Evolutionary conservation across 2,888 invertebrate species (phyloP).

Genomic region (Metopia argyrocephala): DNA sequence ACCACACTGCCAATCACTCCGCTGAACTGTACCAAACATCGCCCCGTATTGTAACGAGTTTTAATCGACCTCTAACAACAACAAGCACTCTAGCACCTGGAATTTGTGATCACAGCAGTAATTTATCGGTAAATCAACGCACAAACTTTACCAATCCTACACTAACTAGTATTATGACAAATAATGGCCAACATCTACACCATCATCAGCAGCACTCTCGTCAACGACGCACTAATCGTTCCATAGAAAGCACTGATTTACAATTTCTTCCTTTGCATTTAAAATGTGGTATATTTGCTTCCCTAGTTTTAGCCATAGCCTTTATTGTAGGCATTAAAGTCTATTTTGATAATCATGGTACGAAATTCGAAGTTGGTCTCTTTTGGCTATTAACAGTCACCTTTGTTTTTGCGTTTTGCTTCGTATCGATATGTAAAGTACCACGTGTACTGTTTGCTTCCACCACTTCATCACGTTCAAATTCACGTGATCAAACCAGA

Average conservation of each 20-base stretch:
- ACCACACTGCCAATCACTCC: constrained; percentile 59
- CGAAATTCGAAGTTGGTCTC: constrained; percentile 82
- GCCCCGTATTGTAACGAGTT: constrained; percentile 42
- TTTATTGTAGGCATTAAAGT: constrained; percentile 86
- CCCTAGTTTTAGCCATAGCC: constrained; percentile 84
- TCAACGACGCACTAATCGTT: constrained; percentile 51
- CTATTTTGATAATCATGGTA: constrained; percentile 84
- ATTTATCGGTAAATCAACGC: constrained; percentile 27
- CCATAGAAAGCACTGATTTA: constrained; percentile 70
- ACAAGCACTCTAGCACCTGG: constrained; percentile 11
- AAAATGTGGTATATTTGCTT: constrained; percentile 86
- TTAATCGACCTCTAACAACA: constrained; percentile 40
- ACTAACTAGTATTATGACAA: constrained; percentile 44
- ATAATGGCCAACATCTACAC: neutral
- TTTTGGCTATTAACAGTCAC: constrained; percentile 83
- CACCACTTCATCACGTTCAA: constrained; percentile 65
- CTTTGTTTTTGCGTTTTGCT: constrained; percentile 83
- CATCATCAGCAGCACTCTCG: constrained; percentile 24
- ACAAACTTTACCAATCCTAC: constrained; percentile 51
- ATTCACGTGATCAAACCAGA: constrained; percentile 65
- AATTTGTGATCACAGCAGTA: constrained; percentile 49
- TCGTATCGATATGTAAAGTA: constrained; percentile 82
- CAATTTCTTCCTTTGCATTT: constrained; percentile 79
- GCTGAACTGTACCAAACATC: constrained; percentile 51
- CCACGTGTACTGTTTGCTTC: constrained; percentile 76